Evolutionary conservation across 2,888 invertebrate species (phyloP), one percentile per base, ranked within the genome.

Genomic region (Philhelius pedissequus): DNA sequence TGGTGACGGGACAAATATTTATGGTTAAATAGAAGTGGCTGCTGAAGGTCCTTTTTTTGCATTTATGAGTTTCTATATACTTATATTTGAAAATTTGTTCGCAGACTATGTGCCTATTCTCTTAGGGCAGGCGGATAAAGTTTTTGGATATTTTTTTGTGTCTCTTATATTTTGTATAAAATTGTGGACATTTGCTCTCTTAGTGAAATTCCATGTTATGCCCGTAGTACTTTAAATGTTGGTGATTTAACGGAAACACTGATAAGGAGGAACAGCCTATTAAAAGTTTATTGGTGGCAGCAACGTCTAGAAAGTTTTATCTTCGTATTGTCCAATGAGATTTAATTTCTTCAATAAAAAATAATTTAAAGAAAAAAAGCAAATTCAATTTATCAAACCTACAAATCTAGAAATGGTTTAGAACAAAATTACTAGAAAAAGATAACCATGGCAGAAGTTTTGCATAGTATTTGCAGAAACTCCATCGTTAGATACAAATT

Each of bases 1-100:
- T 82, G 71, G 74, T 83, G 82, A 83, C 69, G 82, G 74, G 78
- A 83, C 82, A 73, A 74, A 83, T 83, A 78, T 78, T 78, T 83
- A 78, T 83, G 54, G 54, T 64, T 66, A 82, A 82, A 54, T 32
- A 18, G 54, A 20, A 32, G 32, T 76, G 38, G 66, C 81, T 77
- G 77, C 60, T 71, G 77, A 73, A 52, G 71, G 56, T 32, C 18
- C 60, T 30, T 54, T 32, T 6, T 30, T 54, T 32, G 18, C 9
- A 45, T 50, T 68, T 38, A 30, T 32, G 35, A 20, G 18, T 32
- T 43, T 60, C n/a, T 27, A 22, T 27, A 25, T 50, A n/a, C 2
- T 50, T 60, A 48, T 66, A 50, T 73, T 69, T 78, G 77, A 64
- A 73, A 82, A 82, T 77, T 68, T 68, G 32, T 27, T 60, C 20